Evolutionary conservation across 2,113 vertebrate species (phyloP), one percentile per base, ranked within the genome.

Genomic region (Chitala chitala): DNA sequence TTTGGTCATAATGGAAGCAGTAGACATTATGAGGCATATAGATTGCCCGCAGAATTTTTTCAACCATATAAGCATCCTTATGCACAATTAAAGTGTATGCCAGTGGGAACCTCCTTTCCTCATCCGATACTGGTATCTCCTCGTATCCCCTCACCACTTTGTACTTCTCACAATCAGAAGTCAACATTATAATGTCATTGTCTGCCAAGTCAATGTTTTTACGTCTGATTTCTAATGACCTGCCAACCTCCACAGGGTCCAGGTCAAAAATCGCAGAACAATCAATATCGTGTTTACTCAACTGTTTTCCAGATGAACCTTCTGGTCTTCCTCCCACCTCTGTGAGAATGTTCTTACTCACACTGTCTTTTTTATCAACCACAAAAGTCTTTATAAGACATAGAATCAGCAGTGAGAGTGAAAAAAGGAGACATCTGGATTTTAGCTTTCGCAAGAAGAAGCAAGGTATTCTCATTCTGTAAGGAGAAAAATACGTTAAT

Each of bases 81-180:
- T 98, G 96, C 81, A 98, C 94, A 54, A 96, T 94, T 80, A 98
- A 78, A 48, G 94, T 95, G 78, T 93, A 98, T 31, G 95, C 96
- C 24, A 98, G 75, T 0, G 96, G 94, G 77, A 96, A 98, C 65
- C 68, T 64, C 38, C 82, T 82, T 75, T 98, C 96, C 44, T 89
- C 88, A 0, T 78, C 56, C 4, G 92, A 94, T 74, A 92, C 80
- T 0, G 56, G 75, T 31, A 93, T 89, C 0, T 86, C 78, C 61
- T 86, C 31, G 55, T 96, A 96, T 38, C 82, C 85, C 78, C 95
- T 90, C 1, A 89, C 82, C 38, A 75, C 74, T 48, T 26, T 84
- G 81, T 94, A 97, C 0, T 78, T 4, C 0, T 85, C 69, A 78
- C 96, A 98, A 4, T 93, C 77, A 29, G 81, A 88, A 0, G 89